Percentiles rank a stretch among this genome's conserved stretches.
These are phyloP conservation scores for Urocitellus parryii DNA, from an alignment of 2,113 vertebrate genomes.

Conservation along the genomic window DNA sequence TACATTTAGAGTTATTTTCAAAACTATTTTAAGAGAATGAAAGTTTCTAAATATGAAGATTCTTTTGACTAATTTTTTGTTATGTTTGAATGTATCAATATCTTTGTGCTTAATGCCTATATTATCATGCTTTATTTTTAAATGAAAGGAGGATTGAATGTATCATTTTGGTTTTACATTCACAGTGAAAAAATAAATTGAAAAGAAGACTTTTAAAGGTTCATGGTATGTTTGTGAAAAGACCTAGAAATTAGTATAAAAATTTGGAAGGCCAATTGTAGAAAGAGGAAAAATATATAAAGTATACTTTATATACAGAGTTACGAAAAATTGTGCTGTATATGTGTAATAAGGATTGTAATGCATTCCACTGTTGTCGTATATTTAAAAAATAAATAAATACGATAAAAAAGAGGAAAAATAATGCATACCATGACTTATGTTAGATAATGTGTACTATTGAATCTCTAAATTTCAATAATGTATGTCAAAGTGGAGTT, in stretches of 20 bases:
- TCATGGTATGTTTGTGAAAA: neutral
- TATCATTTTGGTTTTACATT: slow-evolving; percentile 38
- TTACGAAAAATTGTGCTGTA: too few relatives aligned
- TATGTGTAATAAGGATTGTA: too few relatives aligned
- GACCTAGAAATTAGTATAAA: slow-evolving; percentile 41
- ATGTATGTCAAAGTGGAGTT: slow-evolving; percentile 33
- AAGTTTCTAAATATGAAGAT: neutral
- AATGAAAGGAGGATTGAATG: neutral
- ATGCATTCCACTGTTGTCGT: too few relatives aligned
- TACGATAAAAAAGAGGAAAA: neutral
- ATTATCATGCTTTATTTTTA: slow-evolving; percentile 14
- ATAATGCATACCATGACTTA: neutral
- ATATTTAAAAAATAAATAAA: too few relatives aligned
- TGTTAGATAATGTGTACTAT: neutral
- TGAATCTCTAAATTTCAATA: slow-evolving; percentile 52
- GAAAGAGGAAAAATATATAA: neutral
- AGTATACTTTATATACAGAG: too few relatives aligned
- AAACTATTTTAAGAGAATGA: slow-evolving; percentile 42
- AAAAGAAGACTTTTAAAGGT: slow-evolving; percentile 49
- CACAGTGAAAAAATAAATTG: slow-evolving; percentile 24
- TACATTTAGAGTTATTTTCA: neutral
- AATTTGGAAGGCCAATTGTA: slow-evolving; percentile 24
- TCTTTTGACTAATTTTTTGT: neutral
- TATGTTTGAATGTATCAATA: neutral
- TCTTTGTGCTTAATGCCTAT: neutral